phyloP scores from a whole-genome alignment of 2,888 invertebrate genomes.

The Pimpla rufipes region DNA sequence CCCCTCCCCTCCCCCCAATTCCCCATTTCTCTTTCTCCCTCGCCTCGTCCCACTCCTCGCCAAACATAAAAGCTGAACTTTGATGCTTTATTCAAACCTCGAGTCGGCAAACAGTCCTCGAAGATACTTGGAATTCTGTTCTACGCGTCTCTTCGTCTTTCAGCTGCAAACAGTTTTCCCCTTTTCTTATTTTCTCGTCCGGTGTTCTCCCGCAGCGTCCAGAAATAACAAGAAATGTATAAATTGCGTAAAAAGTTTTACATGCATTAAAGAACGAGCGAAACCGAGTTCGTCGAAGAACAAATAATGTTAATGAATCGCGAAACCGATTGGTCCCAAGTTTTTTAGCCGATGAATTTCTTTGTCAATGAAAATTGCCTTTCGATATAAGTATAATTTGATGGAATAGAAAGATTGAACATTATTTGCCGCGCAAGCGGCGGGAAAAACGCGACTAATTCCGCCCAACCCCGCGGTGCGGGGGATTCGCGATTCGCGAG shows the following conservation, averaged over 20 bases:
- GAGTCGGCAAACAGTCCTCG: slow-evolving; percentile 64
- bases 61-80: slow-evolving; percentile 64
- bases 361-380: too few species aligned
- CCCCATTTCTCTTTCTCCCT: slow-evolving; percentile 53
- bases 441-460: too few species aligned
- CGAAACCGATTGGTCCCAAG: too few species aligned
- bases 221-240: slow-evolving; percentile 42
- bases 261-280: background rate
- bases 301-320: background rate
- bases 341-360: too few species aligned
- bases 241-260: slow-evolving; percentile 21
- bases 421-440: too few species aligned
- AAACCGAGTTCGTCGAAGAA: background rate
- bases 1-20: too few species aligned
- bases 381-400: too few species aligned
- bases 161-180: slow-evolving; percentile 56
- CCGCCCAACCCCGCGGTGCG: too few species aligned
- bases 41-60: slow-evolving; percentile 61
- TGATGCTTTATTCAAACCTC: slow-evolving; percentile 66
- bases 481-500: too few species aligned
- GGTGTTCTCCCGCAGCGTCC: slow-evolving; percentile 1
- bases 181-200: slow-evolving; percentile 5
- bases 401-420: too few species aligned
- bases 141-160: slow-evolving; percentile 38
- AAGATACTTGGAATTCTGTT: slow-evolving; percentile 66